Evolutionary conservation across 2,888 invertebrate species (phyloP).

Genomic region (Mesorhabditis sp.): DNA sequence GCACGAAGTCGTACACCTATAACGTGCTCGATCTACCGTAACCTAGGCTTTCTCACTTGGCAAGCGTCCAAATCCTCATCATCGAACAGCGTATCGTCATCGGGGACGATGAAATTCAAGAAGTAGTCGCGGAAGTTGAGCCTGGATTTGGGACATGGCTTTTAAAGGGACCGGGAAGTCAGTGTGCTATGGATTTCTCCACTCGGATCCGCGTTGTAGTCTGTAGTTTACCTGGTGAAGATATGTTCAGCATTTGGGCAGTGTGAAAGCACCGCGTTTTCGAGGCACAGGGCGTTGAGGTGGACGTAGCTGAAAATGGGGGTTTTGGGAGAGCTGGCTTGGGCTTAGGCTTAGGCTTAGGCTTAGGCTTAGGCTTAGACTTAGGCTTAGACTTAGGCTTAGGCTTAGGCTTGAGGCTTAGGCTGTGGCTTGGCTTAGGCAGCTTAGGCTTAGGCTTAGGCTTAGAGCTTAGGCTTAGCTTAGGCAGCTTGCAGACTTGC

Average conservation of each 20-base stretch:
- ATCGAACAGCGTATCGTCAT: constrained; percentile 36
- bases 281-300: constrained; percentile 36
- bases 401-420: neutral
- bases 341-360: too few species aligned
- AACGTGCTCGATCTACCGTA: too few species aligned
- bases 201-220: too few species aligned
- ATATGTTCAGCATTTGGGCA: constrained; percentile 27
- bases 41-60: constrained; percentile 13
- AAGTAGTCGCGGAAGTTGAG: constrained; percentile 35
- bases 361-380: too few species aligned
- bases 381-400: neutral
- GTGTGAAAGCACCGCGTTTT: constrained; percentile 34
- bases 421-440: too few species aligned
- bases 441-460: too few species aligned
- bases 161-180: neutral
- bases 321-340: neutral
- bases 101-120: constrained; percentile 32
- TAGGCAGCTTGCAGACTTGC: constrained; percentile 9
- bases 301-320: constrained; percentile 25
- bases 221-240: constrained; percentile 13
- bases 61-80: constrained; percentile 41
- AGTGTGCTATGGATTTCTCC: too few species aligned
- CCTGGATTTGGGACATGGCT: neutral
- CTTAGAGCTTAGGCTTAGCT: neutral
- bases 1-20: neutral